These are phyloP conservation scores for Palaemon carinicauda DNA, from an alignment of 1,140 invertebrate species.

Conservation along the genomic window DNA sequence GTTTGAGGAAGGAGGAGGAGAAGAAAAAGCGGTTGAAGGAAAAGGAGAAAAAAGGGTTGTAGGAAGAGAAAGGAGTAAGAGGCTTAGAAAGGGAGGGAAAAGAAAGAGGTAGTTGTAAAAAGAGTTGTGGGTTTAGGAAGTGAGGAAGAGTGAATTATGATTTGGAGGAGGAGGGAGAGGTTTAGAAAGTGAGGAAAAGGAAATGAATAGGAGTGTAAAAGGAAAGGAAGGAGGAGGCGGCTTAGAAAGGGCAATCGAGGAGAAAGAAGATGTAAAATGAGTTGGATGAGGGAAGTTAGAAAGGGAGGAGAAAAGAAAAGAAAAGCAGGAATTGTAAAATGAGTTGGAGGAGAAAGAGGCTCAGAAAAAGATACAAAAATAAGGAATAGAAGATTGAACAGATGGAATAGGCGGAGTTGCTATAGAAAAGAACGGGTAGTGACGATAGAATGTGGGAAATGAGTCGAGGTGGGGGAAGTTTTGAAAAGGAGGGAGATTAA, in stretches of 20 bases:
- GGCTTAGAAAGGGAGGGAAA: neutral
- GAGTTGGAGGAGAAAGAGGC: neutral
- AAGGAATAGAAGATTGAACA: too few species aligned
- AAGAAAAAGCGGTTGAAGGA: neutral
- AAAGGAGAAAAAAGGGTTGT: neutral
- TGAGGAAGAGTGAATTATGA: too few species aligned
- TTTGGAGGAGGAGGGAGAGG: neutral
- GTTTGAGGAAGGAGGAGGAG: neutral
- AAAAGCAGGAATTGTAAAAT: too few species aligned
- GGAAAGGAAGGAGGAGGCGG: too few species aligned
- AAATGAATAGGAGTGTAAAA: neutral
- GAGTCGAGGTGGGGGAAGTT: too few species aligned
- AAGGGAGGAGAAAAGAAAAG: neutral
- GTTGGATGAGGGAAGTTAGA: neutral
- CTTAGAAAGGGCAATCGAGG: neutral
- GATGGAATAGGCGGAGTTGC: too few species aligned
- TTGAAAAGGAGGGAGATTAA: too few species aligned
- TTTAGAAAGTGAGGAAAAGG: too few species aligned
- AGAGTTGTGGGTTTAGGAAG: neutral
- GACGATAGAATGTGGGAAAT: too few species aligned
- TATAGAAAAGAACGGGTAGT: too few species aligned
- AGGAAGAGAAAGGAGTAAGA: neutral
- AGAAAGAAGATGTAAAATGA: neutral
- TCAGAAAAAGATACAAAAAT: neutral
- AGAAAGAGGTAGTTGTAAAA: neutral